Percentiles rank a stretch among this genome's conserved stretches.
Evolutionary conservation across 2,113 vertebrate species (phyloP).

Genomic region (Bubo bubo): DNA sequence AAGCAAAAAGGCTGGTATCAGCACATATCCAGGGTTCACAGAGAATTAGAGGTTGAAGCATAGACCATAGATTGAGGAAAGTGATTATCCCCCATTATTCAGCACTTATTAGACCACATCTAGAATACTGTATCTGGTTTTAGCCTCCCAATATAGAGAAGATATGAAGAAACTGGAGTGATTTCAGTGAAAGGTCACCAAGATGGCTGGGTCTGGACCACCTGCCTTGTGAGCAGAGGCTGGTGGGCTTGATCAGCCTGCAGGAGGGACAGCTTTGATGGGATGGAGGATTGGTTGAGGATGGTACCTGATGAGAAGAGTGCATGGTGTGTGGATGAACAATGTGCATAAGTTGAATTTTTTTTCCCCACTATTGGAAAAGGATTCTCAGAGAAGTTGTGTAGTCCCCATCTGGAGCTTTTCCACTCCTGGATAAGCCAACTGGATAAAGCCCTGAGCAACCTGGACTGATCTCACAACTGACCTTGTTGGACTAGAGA

Average conservation of each 20-base stretch:
- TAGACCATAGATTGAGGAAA: not conserved
- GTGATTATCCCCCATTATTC: not conserved
- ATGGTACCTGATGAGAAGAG: not conserved
- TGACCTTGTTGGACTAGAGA: not conserved
- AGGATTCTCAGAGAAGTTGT: not conserved
- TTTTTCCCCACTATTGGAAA: not conserved
- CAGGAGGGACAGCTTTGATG: not conserved
- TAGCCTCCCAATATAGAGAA: not conserved
- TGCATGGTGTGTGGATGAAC: not conserved
- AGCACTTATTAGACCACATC: not conserved
- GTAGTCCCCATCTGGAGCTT: not conserved
- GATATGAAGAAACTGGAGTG: not conserved
- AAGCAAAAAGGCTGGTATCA: not conserved
- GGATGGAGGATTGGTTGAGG: not conserved
- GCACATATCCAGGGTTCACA: not conserved
- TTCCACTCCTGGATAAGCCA: not conserved
- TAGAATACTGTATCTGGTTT: not conserved
- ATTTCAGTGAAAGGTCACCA: not conserved
- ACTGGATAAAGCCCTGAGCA: not conserved
- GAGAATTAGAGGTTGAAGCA: not conserved
- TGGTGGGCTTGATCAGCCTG: not conserved
- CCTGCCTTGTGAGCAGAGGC: not conserved
- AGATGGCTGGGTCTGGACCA: not conserved
- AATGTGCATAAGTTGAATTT: not conserved
- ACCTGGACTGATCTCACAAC: not conserved